These are phyloP conservation scores for Hippasteria phrygiana DNA, from an alignment of 53 echinoderm and acorn worm species.

Conservation along the genomic window DNA sequence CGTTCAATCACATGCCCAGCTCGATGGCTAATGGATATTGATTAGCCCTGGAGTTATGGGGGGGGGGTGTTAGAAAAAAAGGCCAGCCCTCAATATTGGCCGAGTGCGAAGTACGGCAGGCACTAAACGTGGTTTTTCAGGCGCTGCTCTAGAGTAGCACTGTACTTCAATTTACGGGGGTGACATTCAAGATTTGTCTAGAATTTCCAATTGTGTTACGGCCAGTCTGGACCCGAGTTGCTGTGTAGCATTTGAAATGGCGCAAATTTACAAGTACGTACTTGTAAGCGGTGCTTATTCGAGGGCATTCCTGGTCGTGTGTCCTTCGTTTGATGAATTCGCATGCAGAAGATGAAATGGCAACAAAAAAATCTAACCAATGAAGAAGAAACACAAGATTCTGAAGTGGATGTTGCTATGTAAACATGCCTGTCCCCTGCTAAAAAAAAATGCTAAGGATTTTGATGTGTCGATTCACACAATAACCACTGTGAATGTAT, in stretches of 20 bases:
- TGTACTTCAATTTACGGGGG: conserved; percentile 1
- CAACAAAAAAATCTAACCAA: too few species aligned
- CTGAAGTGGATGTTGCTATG: too few species aligned
- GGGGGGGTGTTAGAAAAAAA: background rate
- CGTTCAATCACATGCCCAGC: background rate
- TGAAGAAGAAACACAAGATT: too few species aligned
- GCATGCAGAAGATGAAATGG: too few species aligned
- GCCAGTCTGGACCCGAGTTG: background rate
- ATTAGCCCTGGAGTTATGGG: conserved; percentile 11
- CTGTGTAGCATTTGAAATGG: background rate
- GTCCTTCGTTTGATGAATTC: too few species aligned
- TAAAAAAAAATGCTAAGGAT: too few species aligned
- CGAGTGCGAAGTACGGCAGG: conserved; percentile 4
- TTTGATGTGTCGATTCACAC: too few species aligned
- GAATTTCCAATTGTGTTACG: conserved; percentile 16
- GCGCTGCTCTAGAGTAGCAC: background rate
- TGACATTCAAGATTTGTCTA: conserved; percentile 25
- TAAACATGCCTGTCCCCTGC: too few species aligned
- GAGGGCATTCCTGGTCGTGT: too few species aligned
- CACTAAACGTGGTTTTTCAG: background rate
- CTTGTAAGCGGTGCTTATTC: too few species aligned
- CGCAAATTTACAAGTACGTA: too few species aligned
- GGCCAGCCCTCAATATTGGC: background rate
- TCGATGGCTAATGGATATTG: conserved; percentile 34
- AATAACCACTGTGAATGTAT: too few species aligned